Percentiles rank a stretch among this genome's conserved stretches.
These are phyloP conservation scores for Macrophya alboannulata DNA, from an alignment of 2,888 invertebrate species.

Conservation along the genomic window DNA sequence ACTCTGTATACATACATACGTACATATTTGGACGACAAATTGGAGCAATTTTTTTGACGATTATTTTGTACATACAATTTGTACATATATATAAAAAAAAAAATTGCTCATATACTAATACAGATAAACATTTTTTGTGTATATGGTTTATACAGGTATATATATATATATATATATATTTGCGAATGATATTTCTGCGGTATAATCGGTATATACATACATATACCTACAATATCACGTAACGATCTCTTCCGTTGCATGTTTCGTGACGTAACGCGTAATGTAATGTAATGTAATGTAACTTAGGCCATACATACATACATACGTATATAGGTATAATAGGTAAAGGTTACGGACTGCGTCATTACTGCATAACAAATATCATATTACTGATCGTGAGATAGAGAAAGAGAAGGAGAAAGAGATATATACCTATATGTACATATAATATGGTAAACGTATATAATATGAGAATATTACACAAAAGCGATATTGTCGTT, in stretches of 20 bases:
- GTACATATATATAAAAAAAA: too few relatives aligned
- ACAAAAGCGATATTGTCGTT: not conserved
- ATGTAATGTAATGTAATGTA: not conserved
- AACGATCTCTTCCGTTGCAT: conserved; percentile 11
- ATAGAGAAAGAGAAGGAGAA: not conserved
- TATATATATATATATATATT: not conserved
- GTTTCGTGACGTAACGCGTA: not conserved
- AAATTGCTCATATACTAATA: too few relatives aligned
- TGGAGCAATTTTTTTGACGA: too few relatives aligned
- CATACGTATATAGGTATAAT: not conserved
- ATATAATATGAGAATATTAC: not conserved
- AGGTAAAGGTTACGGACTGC: not conserved
- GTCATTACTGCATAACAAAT: conserved; percentile 35
- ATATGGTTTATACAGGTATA: too few relatives aligned
- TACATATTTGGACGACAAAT: too few relatives aligned
- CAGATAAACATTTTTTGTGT: too few relatives aligned
- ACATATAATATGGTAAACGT: not conserved
- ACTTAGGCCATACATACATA: too few relatives aligned
- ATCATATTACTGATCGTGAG: not conserved
- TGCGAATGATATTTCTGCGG: not conserved
- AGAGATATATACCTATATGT: not conserved
- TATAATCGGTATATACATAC: not conserved
- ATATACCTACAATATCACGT: not conserved
- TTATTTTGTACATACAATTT: too few relatives aligned
- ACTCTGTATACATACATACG: too few relatives aligned